Evolutionary conservation across 2,797 vertebrate genomes (phyloP).

Genomic region (Hybognathus amarus): DNA sequence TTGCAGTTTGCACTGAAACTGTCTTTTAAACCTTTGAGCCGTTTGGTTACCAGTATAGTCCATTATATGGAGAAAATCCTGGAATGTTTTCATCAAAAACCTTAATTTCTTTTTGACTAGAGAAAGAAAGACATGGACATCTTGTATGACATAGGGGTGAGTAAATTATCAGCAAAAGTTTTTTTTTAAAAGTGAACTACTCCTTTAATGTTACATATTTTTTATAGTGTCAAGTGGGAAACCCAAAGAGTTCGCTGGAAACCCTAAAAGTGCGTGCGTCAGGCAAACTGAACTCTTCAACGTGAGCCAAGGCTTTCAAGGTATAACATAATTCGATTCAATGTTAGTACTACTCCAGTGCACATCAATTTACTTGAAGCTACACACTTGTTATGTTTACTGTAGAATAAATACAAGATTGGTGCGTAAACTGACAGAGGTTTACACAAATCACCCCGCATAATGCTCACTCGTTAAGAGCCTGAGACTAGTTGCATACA

Average conservation of each 20-base stretch:
- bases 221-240: neutral
- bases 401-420: slow-evolving; percentile 50
- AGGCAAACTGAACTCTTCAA: slow-evolving; percentile 21
- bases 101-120: too few species aligned
- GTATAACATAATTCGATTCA: slow-evolving; percentile 52
- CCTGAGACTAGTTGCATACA: slow-evolving; percentile 12
- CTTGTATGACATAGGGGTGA: too few species aligned
- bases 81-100: too few species aligned
- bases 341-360: slow-evolving; percentile 46
- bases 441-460: slow-evolving; percentile 47
- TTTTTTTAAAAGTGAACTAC: too few species aligned
- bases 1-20: too few species aligned
- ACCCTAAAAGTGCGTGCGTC: slow-evolving; percentile 37
- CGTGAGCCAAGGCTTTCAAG: slow-evolving; percentile 40
- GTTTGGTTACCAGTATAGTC: too few species aligned
- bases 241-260: neutral
- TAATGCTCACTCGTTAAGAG: slow-evolving; percentile 19
- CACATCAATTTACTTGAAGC: slow-evolving; percentile 52
- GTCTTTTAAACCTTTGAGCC: too few species aligned
- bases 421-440: slow-evolving; percentile 4
- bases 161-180: too few species aligned
- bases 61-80: too few species aligned
- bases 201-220: neutral
- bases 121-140: too few species aligned
- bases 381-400: slow-evolving; percentile 54